Conservation (phyloP, 2,888 invertebrate genomes). For the Candidula unifasciata region DNA sequence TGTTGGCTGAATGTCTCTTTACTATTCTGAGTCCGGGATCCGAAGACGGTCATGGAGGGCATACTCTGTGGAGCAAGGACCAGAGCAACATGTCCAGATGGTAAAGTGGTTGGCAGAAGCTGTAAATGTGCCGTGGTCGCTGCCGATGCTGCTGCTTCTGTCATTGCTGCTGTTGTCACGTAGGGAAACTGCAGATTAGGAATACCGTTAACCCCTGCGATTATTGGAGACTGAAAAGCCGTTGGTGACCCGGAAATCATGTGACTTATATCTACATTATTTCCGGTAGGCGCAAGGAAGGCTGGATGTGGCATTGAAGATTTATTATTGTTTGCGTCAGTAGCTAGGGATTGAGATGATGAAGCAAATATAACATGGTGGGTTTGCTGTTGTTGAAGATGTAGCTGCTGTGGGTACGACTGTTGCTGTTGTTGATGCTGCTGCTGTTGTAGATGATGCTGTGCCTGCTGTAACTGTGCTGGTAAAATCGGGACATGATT, state of each 20-base stretch:
- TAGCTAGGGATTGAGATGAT: neutral
- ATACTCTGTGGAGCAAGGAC: conserved; percentile 33
- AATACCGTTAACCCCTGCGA: neutral
- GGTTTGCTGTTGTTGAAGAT: conserved; percentile 22
- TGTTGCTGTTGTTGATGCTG: conserved; percentile 43
- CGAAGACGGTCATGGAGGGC: neutral
- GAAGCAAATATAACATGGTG: neutral
- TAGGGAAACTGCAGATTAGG: conserved; percentile 30
- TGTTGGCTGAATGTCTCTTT: neutral
- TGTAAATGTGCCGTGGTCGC: conserved; percentile 32
- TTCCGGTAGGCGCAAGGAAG: conserved; percentile 1
- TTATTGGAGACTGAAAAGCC: conserved; percentile 39
- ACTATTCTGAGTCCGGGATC: neutral
- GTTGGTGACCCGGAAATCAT: conserved; percentile 30
- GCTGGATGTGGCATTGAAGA: neutral
- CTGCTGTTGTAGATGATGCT: conserved; percentile 40
- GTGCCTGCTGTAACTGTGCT: conserved; percentile 4
- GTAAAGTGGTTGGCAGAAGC: conserved; percentile 36
- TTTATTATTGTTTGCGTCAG: conserved; percentile 31
- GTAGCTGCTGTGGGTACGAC: conserved; percentile 16
- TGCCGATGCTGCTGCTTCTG: conserved; percentile 23
- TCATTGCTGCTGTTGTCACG: conserved; percentile 17
- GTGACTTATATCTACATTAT: neutral
- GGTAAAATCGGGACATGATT: conserved; percentile 41
- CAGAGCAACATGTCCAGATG: conserved; percentile 41